Base-by-base conservation (phyloP, 2,797 vertebrate species). In the Falco naumanni region DNA sequence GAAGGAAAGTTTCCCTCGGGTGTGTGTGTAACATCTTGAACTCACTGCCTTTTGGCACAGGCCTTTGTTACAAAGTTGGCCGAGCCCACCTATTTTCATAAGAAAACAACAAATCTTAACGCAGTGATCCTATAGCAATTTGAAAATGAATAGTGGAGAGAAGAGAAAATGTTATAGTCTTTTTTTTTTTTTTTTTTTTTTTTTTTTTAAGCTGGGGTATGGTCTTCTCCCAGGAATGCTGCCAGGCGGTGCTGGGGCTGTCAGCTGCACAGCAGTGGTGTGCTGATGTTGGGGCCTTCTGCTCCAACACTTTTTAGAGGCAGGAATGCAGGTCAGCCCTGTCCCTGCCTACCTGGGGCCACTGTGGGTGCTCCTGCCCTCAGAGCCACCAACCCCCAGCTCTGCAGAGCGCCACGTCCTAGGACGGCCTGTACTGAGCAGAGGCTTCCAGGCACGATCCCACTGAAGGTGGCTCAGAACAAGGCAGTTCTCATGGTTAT, bases 1-100 rank as follows among this genome's bases (percentile, higher is more conserved):
- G 51, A 76, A 87, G 43, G 25, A 63, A n/a, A 59, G 5, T 17
- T 64, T 82, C 64, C 45, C 34, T 66, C 26, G 13, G 53, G 22
- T 0, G 0, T 53, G 28, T 1, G 1, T 47, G 16, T 34, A 39
- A 9, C 24, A 37, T 20, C 37, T 43, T 50, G 50, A 66, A 53
- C 51, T 69, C 29, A 21, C 20, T 37, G 19, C 26, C 19, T 34
- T 54, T 66, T 82, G 24, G 21, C 43, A 61, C 37, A 34, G 60
- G 31, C 19, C 16, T 79, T 61, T 59, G 39, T 43, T 41, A 65
- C 39, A 18, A 45, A 69, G 45, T 29, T 63, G 59, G 33, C 28
- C 0, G 1, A 76, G 41, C 12, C 14, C 11, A 69, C 13, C 18
- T 41, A 28, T 70, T 83, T 50, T 17, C 43, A 33, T 64, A 45